A percentile compares a stretch with the other conserved stretches of the same genome.
These are phyloP conservation scores for Chaetodon trifasciatus DNA, from an alignment of 2,797 vertebrate species.

Conservation along the genomic window DNA sequence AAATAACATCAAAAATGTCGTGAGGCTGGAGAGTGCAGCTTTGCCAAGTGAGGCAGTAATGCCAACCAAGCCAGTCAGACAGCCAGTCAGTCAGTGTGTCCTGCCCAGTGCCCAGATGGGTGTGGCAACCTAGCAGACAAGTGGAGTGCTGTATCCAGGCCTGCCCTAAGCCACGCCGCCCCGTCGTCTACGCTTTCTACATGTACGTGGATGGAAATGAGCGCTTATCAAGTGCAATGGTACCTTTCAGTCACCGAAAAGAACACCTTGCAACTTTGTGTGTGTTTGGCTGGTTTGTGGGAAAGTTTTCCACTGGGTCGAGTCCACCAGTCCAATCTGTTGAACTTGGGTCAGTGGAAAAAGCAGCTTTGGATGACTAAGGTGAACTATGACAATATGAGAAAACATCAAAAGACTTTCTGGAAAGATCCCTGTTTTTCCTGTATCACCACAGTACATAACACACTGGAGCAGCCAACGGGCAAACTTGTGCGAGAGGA, in stretches of 20 bases:
- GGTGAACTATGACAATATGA: slow-evolving; percentile 37
- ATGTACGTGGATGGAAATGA: slow-evolving; percentile 24
- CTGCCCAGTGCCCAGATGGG: slow-evolving; percentile 52
- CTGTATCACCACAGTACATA: slow-evolving; percentile 60
- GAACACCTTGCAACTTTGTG: slow-evolving; percentile 63
- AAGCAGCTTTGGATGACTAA: slow-evolving; percentile 28
- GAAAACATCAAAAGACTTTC: slow-evolving; percentile 60
- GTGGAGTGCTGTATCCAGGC: slow-evolving; percentile 16
- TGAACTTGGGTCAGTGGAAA: slow-evolving; percentile 69
- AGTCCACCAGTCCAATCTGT: slow-evolving; percentile 70
- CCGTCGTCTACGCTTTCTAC: background rate
- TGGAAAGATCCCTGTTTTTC: slow-evolving; percentile 41
- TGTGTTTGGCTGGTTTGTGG: slow-evolving; percentile 26
- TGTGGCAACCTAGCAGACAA: slow-evolving; percentile 58
- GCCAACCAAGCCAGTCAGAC: slow-evolving; percentile 46
- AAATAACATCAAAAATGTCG: slow-evolving; percentile 46
- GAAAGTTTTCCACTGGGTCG: slow-evolving; percentile 69
- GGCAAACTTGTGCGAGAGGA: background rate
- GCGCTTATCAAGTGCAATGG: slow-evolving; percentile 74
- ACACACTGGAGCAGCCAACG: slow-evolving; percentile 39
- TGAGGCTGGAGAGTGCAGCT: slow-evolving; percentile 33
- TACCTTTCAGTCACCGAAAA: slow-evolving; percentile 77
- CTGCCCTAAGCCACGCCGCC: slow-evolving; percentile 31
- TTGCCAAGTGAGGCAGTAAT: slow-evolving; percentile 71
- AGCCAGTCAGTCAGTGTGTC: slow-evolving; percentile 41